Evolutionary conservation across 2,888 invertebrate genomes (phyloP).

Genomic region (Copidosoma aretas): DNA sequence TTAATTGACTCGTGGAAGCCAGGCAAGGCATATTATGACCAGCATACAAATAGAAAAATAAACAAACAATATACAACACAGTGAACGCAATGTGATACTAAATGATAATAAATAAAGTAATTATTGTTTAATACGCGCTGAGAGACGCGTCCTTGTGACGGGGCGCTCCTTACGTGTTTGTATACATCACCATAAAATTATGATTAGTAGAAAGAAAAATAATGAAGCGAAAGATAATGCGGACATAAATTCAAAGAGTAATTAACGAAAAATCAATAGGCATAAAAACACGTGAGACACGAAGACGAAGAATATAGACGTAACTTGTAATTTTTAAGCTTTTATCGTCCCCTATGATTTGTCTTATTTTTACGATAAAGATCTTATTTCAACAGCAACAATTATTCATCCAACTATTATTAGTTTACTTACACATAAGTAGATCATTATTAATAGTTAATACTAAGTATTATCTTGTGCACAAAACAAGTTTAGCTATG

Average conservation of each 20-base stretch:
- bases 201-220: conserved; percentile 17
- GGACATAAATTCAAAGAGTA: not conserved
- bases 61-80: conserved; percentile 41
- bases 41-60: conserved; percentile 50
- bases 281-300: conserved; percentile 5
- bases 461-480: conserved; percentile 37
- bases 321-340: conserved; percentile 29
- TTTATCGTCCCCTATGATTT: not conserved
- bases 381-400: conserved; percentile 30
- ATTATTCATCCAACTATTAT: conserved; percentile 21
- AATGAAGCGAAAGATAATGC: not conserved
- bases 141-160: conserved; percentile 45
- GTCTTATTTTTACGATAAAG: conserved; percentile 27
- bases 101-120: conserved; percentile 61
- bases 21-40: conserved; percentile 53
- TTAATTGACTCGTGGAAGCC: conserved; percentile 42
- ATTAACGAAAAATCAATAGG: not conserved
- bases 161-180: conserved; percentile 21
- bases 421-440: conserved; percentile 21
- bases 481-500: conserved; percentile 26
- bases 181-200: conserved; percentile 38
- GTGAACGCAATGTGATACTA: conserved; percentile 63
- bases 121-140: conserved; percentile 59
- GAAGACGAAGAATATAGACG: conserved; percentile 11
- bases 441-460: conserved; percentile 31